phyloP scores from a whole-genome alignment of 1,140 invertebrate genomes.

The Drosophila littoralis region DNA sequence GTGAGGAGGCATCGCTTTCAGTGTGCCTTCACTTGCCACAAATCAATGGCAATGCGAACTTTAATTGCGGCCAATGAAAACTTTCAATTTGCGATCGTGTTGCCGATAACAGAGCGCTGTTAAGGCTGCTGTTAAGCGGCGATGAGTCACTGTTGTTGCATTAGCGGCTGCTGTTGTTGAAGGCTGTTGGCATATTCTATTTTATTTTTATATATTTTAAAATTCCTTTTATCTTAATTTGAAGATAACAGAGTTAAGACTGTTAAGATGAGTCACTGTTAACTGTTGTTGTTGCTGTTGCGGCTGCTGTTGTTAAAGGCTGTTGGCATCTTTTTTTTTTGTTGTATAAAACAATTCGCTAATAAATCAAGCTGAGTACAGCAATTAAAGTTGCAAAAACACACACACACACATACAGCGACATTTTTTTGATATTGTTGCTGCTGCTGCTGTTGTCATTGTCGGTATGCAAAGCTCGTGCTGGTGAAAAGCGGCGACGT shows the following conservation, averaged over 20 bases:
- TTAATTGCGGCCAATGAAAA: slow-evolving; percentile 67
- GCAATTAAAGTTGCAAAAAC: slow-evolving; percentile 82
- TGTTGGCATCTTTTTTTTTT: slow-evolving; percentile 58
- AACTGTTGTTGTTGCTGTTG: slow-evolving; percentile 25
- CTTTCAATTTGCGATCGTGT: slow-evolving; percentile 79
- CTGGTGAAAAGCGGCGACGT: slow-evolving; percentile 52
- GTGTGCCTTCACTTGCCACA: slow-evolving; percentile 29
- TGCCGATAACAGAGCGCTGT: slow-evolving; percentile 69
- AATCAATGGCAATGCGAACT: slow-evolving; percentile 60
- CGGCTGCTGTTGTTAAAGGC: slow-evolving; percentile 30
- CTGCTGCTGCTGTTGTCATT: slow-evolving; percentile 45
- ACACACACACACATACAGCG: slow-evolving; percentile 60
- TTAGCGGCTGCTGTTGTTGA: slow-evolving; percentile 7
- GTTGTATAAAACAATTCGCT: slow-evolving; percentile 75
- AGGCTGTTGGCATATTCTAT: slow-evolving; percentile 63
- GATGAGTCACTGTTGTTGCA: slow-evolving; percentile 59
- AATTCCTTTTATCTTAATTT: too few relatives aligned
- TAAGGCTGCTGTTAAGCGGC: slow-evolving; percentile 53
- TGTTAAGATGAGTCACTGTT: slow-evolving; percentile 59
- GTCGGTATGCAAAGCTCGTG: slow-evolving; percentile 65
- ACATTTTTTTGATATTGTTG: slow-evolving; percentile 42
- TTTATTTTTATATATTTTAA: background rate
- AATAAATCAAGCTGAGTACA: slow-evolving; percentile 82
- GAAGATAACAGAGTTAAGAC: too few relatives aligned
- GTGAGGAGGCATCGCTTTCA: background rate